Evolutionary conservation across 1,140 invertebrate genomes (phyloP).

Genomic region (Saccostrea glomerata): DNA sequence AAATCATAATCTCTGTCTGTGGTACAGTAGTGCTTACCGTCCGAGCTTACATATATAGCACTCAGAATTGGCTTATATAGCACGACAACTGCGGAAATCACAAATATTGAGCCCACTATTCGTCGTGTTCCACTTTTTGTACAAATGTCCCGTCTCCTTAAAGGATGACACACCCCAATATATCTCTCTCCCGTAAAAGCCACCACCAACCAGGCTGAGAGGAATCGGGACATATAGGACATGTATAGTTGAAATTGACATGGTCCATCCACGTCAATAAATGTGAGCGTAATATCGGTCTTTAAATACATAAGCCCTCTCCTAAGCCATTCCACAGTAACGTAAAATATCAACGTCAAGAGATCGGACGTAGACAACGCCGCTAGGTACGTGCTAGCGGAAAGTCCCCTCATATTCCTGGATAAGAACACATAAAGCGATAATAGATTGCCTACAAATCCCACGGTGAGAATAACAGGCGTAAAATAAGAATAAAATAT

Average conservation of each 20-base stretch:
- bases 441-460: constrained; percentile 69
- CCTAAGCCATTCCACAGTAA: constrained; percentile 66
- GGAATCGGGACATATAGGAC: constrained; percentile 67
- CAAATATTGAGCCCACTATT: constrained; percentile 46
- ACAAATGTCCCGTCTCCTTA: constrained; percentile 56
- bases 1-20: constrained; percentile 55
- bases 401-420: constrained; percentile 67
- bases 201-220: constrained; percentile 72
- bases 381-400: constrained; percentile 68
- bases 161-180: constrained; percentile 87
- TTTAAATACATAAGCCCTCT: constrained; percentile 55
- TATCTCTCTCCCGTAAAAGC: constrained; percentile 83
- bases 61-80: constrained; percentile 62
- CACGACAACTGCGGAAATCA: constrained; percentile 46
- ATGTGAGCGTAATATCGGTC: constrained; percentile 40
- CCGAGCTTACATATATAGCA: constrained; percentile 46
- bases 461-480: constrained; percentile 66
- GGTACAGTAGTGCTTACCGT: constrained; percentile 56
- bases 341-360: constrained; percentile 62
- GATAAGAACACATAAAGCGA: constrained; percentile 71
- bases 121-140: constrained; percentile 49
- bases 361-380: constrained; percentile 65
- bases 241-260: constrained; percentile 68
- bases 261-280: constrained; percentile 62
- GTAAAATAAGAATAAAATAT: constrained; percentile 67